These are phyloP conservation scores for Coilia nasus DNA, from an alignment of 2,797 vertebrate species.

Conservation along the genomic window DNA sequence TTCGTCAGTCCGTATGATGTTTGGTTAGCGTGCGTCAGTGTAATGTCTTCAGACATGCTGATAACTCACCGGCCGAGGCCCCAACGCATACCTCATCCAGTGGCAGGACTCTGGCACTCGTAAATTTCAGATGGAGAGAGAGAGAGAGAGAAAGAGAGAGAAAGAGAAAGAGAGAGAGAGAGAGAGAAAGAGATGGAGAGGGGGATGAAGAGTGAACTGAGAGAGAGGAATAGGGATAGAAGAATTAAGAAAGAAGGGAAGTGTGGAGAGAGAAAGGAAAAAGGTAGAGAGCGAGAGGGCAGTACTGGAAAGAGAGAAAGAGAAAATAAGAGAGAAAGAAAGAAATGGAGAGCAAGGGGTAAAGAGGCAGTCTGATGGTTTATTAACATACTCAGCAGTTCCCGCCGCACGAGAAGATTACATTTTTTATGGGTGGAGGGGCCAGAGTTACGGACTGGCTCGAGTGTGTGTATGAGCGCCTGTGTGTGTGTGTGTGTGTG, in stretches of 20 bases:
- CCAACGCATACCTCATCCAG: background rate
- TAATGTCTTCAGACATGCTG: constrained; percentile 46
- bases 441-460: constrained; percentile 54
- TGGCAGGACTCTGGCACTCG: background rate
- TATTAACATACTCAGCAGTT: constrained; percentile 54
- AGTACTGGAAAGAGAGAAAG: background rate
- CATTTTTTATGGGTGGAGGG: constrained; percentile 59
- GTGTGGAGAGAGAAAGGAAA: background rate
- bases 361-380: constrained; percentile 36
- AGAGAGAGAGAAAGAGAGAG: background rate
- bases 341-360: background rate
- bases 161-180: background rate
- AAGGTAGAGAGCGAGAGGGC: background rate
- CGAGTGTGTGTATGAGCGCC: background rate
- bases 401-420: constrained; percentile 45
- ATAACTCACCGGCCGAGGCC: background rate
- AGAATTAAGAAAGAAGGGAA: no score
- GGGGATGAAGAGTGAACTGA: background rate
- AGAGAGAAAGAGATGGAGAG: background rate
- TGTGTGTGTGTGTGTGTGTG: background rate
- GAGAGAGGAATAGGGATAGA: background rate
- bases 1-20: constrained; percentile 49
- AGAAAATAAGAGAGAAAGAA: background rate
- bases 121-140: constrained; percentile 12
- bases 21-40: constrained; percentile 47